Evolutionary conservation across 2,888 invertebrate species (phyloP).

Genomic region (Aspidiotus rigidus): DNA sequence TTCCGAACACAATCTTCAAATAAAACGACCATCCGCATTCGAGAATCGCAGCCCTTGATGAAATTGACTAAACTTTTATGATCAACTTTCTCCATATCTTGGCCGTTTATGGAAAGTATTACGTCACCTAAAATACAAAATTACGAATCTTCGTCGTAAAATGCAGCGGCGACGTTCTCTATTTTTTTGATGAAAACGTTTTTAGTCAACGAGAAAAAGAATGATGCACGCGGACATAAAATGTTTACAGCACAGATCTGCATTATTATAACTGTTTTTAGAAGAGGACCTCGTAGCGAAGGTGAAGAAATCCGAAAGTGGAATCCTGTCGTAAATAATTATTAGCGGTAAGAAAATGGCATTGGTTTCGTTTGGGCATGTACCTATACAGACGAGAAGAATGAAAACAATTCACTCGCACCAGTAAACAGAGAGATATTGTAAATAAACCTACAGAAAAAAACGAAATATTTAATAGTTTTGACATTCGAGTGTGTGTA

Average conservation of each 20-base stretch:
- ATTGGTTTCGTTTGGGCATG: too few relatives aligned
- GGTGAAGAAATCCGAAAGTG: background rate
- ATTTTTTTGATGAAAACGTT: too few relatives aligned
- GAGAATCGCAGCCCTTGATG: conserved; percentile 77
- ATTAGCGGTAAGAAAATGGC: too few relatives aligned
- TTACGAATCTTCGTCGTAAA: background rate
- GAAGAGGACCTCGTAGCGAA: background rate
- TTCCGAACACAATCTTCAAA: conserved; percentile 94
- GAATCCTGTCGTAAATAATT: background rate
- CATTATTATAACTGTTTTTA: background rate
- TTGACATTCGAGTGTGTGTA: too few relatives aligned
- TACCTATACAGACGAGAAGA: too few relatives aligned
- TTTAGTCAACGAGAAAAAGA: background rate
- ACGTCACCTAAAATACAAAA: conserved; percentile 60
- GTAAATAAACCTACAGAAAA: too few relatives aligned
- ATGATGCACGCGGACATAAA: background rate
- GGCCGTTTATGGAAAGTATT: conserved; percentile 91
- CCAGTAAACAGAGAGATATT: too few relatives aligned
- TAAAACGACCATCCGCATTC: conserved; percentile 91
- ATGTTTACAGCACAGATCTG: background rate
- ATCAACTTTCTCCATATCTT: conserved; percentile 87
- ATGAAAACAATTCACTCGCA: too few relatives aligned
- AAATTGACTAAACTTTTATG: conserved; percentile 86
- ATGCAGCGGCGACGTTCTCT: too few relatives aligned
- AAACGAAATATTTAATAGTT: too few relatives aligned